phyloP scores from a whole-genome alignment of 2,113 vertebrate species.

The Rostratula benghalensis region DNA sequence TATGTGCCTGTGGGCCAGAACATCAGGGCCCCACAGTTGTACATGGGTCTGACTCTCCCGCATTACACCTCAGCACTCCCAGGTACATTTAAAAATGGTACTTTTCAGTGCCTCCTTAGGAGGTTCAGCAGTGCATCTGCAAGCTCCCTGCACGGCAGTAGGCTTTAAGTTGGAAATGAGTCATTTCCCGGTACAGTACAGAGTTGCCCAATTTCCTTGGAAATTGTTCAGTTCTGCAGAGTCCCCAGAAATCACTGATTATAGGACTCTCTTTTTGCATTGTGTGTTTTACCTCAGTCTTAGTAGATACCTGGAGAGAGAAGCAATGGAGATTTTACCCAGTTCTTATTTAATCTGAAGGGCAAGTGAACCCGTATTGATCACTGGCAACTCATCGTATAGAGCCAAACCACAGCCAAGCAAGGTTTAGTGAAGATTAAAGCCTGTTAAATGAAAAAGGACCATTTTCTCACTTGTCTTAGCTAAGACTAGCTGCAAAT shows the following conservation, averaged over 20 bases:
- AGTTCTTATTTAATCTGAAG: neutral
- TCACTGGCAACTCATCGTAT: neutral
- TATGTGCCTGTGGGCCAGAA: neutral
- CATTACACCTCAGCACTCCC: neutral
- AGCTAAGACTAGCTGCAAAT: neutral
- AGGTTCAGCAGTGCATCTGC: slow-evolving; percentile 22
- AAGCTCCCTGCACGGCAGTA: neutral
- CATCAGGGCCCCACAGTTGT: neutral
- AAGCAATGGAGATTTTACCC: neutral
- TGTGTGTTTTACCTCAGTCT: neutral
- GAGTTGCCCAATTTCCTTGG: slow-evolving; percentile 33
- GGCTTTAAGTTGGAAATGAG: slow-evolving; percentile 27
- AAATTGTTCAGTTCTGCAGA: slow-evolving; percentile 30
- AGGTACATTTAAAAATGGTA: neutral
- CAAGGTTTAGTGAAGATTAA: neutral
- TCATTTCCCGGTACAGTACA: slow-evolving; percentile 33
- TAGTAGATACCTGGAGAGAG: neutral
- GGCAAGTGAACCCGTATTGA: neutral
- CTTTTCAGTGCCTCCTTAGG: neutral
- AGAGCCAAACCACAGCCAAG: neutral
- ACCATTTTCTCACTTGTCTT: neutral
- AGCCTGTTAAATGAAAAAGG: neutral
- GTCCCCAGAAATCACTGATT: neutral
- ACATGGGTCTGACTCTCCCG: neutral
- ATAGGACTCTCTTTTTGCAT: neutral